Percentiles rank a stretch among this genome's conserved stretches.
phyloP scores from a whole-genome alignment of 2,797 vertebrate genomes.

The Lacerta bilineata region DNA sequence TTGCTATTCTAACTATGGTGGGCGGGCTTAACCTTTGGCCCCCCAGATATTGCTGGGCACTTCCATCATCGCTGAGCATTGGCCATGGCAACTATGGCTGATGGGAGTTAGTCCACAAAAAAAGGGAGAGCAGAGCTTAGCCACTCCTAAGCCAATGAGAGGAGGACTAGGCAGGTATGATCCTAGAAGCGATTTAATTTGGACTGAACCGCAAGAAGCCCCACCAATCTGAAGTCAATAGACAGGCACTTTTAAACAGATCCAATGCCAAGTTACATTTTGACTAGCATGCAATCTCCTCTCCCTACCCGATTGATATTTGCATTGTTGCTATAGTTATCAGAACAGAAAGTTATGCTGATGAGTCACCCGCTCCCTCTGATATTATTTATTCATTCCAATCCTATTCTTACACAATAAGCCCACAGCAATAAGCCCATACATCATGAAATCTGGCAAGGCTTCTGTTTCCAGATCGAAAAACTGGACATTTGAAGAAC shows the following conservation, averaged over 20 bases:
- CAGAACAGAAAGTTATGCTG: neutral
- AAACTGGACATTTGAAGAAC: neutral
- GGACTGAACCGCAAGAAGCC: neutral
- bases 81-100: too few species aligned
- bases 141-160: neutral
- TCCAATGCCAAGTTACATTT: neutral
- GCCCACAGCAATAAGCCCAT: neutral
- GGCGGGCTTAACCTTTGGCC: neutral
- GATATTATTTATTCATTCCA: neutral
- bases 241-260: neutral
- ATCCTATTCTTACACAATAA: neutral
- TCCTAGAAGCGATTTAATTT: neutral
- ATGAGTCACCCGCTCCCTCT: neutral
- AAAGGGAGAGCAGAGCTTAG: too few species aligned
- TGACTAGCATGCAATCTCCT: neutral
- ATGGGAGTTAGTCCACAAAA: too few species aligned
- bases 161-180: neutral
- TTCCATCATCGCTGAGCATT: too few species aligned
- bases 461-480: neutral
- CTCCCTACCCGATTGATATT: neutral
- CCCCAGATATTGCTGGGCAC: too few species aligned
- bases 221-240: neutral
- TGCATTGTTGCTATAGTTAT: conserved; percentile 6
- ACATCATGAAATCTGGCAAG: neutral
- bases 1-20: neutral